Base-by-base conservation (phyloP, 2,888 invertebrate genomes). In the Lumbricus terrestris region DNA sequence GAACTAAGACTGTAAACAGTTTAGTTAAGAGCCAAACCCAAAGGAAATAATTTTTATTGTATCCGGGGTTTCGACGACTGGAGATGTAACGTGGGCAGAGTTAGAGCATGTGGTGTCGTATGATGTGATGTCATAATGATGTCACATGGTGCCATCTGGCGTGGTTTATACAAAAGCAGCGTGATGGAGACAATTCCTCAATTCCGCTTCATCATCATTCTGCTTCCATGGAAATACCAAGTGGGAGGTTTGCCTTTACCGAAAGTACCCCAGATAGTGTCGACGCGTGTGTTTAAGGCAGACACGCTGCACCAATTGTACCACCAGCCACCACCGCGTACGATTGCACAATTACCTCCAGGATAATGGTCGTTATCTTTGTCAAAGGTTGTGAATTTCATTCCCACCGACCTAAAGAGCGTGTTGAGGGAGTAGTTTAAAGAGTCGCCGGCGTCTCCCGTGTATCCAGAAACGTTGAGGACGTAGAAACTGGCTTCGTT, bases 401-500 rank as follows among this genome's bases (percentile, higher is more conserved):
- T 83, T 83, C 83, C 83, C 33, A 34, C 34, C 16, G 33, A 18
- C 34, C 18, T 83, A 33, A 3, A 83, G 18, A 0, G 4, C 83
- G 83, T 3, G 1, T 33, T 1, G 33, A 1, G 1, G 33, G 13
- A n/a, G n/a, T n/a, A 1, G 15, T 15, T 16, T 1, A 34, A 16
- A 34, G 83, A 13, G 33, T 83, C 83, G 15, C 83, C 83, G 83
- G 83, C 83, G 83, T 83, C 83, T 83, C 83, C 83, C 34, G 83
- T 83, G 34, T 83, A 83, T 35, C 83, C 83, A 33, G 83, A 83
- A 33, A 83, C 33, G 33, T 33, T 83, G 33, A 83, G 34, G 33
- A 83, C 33, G 34, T 34, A 83, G 1, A 33, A 33, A 34, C 33
- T 34, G 33, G 83, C 13, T 33, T 83, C 83, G 20, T 33, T 15